Evolutionary conservation across 2,113 vertebrate species (phyloP), one percentile per base, ranked within the genome.

Genomic region (Syrrhaptes paradoxus): DNA sequence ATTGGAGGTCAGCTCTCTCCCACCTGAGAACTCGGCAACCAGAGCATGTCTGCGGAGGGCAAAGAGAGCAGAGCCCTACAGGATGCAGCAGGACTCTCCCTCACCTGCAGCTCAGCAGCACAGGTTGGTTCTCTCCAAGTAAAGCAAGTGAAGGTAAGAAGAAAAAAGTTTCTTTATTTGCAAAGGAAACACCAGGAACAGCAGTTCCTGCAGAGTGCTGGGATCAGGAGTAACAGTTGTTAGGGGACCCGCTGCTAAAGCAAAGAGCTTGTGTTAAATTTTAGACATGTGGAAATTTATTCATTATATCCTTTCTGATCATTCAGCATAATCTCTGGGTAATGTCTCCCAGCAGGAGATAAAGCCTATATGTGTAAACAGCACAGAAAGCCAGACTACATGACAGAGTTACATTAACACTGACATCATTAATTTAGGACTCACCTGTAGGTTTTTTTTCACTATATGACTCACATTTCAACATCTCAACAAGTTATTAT

Each of bases 21-120:
- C 31, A 7, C 6, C 0, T 0, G 14, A 31, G 14, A n/a, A n/a
- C 14, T 32, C 4, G 11, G 43, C 36, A 63, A 25, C 18, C 13
- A 11, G 34, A 7, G 52, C 6, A 5, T 22, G 6, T 59, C 20
- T 7, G 2, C 0, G 0, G 20, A 76, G 36, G 22, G 16, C 1
- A 3, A 46, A 76, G 36, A 22, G 1, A 25, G 19, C 22, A 85
- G 36, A 80, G 36, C 24, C 10, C 24, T 22, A 11, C 34, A 38
- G 66, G 34, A 32, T 20, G 14, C 25, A 54, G 10, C 19, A 46
- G 34, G 45, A 21, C 11, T 7, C 31, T 59, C 13, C 34, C 43
- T 5, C 3, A 14, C 16, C 24, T 19, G 13, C 6, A 21, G 32
- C 28, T 77, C 34, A 28, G 49, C 28, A 78, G 66, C 67, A 11